Evolutionary conservation across 2,888 invertebrate genomes (phyloP).

Genomic region (Trileptium ribeirensis): DNA sequence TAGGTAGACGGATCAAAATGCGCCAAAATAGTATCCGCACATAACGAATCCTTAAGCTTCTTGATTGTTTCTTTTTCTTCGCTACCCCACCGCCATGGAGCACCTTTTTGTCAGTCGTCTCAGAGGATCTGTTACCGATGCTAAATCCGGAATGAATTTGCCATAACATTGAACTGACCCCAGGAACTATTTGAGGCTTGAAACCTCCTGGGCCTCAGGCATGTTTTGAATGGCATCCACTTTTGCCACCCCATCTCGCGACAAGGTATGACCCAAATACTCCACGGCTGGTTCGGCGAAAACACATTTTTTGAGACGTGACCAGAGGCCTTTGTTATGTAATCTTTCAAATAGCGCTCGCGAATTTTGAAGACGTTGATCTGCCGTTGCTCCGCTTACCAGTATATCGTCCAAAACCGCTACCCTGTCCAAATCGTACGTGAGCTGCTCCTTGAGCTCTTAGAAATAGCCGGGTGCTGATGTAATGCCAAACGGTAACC

Average conservation of each 20-base stretch:
- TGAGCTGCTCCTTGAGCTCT: slow-evolving; percentile 10
- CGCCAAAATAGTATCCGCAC: not conserved
- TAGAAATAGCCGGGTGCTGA: not conserved
- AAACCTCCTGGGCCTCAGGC: not conserved
- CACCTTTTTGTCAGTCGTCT: not conserved
- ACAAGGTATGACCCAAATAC: slow-evolving; percentile 21
- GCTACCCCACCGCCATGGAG: not conserved
- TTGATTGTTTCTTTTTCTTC: not conserved
- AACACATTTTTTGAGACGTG: slow-evolving; percentile 21
- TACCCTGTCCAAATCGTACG: slow-evolving; percentile 18
- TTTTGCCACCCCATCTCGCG: slow-evolving; percentile 18
- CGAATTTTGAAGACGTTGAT: not conserved
- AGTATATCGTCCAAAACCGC: slow-evolving; percentile 21
- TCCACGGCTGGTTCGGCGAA: slow-evolving; percentile 6
- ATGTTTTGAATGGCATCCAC: slow-evolving; percentile 27
- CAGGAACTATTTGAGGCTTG: not conserved
- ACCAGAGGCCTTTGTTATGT: slow-evolving; percentile 9
- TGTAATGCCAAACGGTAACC: not conserved
- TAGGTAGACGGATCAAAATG: not conserved
- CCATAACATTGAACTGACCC: not conserved
- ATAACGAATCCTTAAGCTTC: not conserved
- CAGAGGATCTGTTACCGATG: not conserved
- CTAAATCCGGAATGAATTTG: not conserved
- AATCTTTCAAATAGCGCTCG: not conserved
- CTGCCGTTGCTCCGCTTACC: not conserved